Evolutionary conservation across 2,113 vertebrate species (phyloP), one percentile per base, ranked within the genome.

Genomic region (Callipepla squamata): DNA sequence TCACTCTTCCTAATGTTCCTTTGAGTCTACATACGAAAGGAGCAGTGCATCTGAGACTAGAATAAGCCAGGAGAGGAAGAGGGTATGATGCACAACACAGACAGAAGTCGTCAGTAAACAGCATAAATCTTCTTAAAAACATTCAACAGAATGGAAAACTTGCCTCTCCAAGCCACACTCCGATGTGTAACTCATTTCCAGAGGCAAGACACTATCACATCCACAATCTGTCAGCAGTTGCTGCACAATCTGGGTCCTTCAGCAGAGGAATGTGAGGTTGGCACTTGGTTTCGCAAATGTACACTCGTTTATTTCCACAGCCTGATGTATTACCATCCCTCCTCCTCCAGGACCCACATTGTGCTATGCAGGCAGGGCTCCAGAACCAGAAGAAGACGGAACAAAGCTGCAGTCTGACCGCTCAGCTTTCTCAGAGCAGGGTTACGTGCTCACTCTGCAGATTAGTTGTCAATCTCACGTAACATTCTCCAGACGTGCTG

Each of bases 391-490:
- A 90, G 61, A 23, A 89, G 61, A 23, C 44, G 32, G 85, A 86
- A 93, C 85, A 96, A 95, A 95, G 93, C 90, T 88, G 85, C 76
- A 92, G 69, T 30, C 87, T 88, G 90, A 67, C 47, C 57, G 79
- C 79, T 68, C 40, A 32, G 17, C 87, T 85, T 84, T 81, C 92
- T 63, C 91, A 19, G 87, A 22, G 70, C 66, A 59, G 70, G 20
- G 13, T 38, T 62, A 34, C 2, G 17, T 77, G 87, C 44, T 90
- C 32, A 40, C 75, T 92, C 82, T 94, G 3, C 57, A 58, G 82
- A 95, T 58, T 30, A 91, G 81, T 36, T 72, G 63, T 70, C 80
- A 28, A 19, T 58, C 70, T 80, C 53, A 22, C 16, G 38, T 38
- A 72, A 61, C 48, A 3, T 36, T 81, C 85, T 72, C 69, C 51